A percentile compares a stretch with the other conserved stretches of the same genome.
Conservation (phyloP, 2,888 invertebrate species). For the Periphyllus acericola region DNA sequence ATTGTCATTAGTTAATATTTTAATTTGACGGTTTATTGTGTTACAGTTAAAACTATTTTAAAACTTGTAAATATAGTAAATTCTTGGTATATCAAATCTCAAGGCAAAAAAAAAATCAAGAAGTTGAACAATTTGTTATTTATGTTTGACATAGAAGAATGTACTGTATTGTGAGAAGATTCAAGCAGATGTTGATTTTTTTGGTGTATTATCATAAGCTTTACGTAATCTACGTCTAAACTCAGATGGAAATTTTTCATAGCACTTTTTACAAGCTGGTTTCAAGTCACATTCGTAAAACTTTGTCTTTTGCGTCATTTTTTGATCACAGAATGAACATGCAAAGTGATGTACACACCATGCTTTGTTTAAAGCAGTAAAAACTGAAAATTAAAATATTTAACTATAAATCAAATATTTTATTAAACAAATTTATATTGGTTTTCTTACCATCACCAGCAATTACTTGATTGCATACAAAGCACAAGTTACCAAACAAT, state of each 20-base stretch:
- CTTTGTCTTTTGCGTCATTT: slow-evolving; percentile 95
- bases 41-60: slow-evolving; percentile 32
- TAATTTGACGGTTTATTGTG: slow-evolving; percentile 17
- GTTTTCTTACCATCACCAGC: slow-evolving; percentile 88
- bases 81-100: too few relatives aligned
- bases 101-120: too few relatives aligned
- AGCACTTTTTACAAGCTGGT: slow-evolving; percentile 98
- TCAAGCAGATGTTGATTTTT: slow-evolving; percentile 63
- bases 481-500: slow-evolving; percentile 98
- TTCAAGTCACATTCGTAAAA: slow-evolving; percentile 99
- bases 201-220: slow-evolving; percentile 80
- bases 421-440: not conserved
- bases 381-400: slow-evolving; percentile 74
- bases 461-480: slow-evolving; percentile 98
- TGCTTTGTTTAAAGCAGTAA: slow-evolving; percentile 97
- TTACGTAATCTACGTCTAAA: slow-evolving; percentile 90
- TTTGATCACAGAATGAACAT: slow-evolving; percentile 95
- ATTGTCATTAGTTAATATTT: slow-evolving; percentile 58
- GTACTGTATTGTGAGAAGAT: not conserved
- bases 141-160: too few relatives aligned
- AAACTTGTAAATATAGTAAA: not conserved
- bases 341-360: slow-evolving; percentile 99
- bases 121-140: too few relatives aligned
- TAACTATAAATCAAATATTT: not conserved
- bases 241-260: slow-evolving; percentile 95